Evolutionary conservation across 2,113 vertebrate species (phyloP).

Genomic region (Datnioides undecimradiatus): DNA sequence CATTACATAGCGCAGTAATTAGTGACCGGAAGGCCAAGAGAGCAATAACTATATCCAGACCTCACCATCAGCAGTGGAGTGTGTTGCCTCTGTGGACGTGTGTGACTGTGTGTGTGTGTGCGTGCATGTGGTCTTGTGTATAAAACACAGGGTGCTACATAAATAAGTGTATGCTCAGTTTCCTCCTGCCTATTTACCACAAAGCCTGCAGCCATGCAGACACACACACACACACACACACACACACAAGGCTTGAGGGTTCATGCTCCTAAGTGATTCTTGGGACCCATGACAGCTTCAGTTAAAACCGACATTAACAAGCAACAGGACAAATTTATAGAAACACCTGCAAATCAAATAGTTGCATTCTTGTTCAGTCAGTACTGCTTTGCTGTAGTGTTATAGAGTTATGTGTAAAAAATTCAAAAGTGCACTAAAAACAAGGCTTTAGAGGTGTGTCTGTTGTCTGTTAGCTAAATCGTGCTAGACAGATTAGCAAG

Average conservation of each 20-base stretch:
- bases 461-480: no score
- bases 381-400: no score
- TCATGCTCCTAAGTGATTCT: neutral
- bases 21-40: constrained; percentile 50
- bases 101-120: constrained; percentile 2
- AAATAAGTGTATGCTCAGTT: constrained; percentile 21
- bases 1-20: constrained; percentile 54
- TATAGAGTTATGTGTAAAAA: no score
- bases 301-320: neutral
- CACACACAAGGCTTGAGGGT: neutral
- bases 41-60: constrained; percentile 62
- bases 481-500: no score
- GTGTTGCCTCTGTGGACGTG: constrained; percentile 13
- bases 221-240: neutral
- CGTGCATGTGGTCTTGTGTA: constrained; percentile 12
- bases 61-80: neutral
- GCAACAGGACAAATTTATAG: no score
- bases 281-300: neutral
- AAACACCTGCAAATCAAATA: no score
- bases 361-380: no score
- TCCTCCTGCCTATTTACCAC: constrained; percentile 34
- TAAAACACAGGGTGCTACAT: constrained; percentile 19
- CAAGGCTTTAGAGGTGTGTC: no score
- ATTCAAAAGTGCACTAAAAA: no score
- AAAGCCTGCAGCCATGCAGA: neutral